These are phyloP conservation scores for Falco rusticolus DNA, from an alignment of 2,797 vertebrate genomes.

Conservation along the genomic window DNA sequence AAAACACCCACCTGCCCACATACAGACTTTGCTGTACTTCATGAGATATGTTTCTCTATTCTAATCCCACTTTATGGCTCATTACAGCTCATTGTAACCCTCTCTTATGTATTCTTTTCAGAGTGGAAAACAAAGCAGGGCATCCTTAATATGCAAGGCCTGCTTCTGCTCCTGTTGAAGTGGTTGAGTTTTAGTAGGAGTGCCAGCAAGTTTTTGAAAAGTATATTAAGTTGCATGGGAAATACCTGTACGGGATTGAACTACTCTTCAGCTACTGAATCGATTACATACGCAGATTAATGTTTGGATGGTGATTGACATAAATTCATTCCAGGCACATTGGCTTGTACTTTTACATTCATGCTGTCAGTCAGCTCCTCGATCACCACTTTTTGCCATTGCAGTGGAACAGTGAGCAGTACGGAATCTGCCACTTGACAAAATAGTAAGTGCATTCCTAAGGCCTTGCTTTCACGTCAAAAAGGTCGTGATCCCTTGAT, in stretches of 20 bases:
- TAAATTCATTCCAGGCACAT: background rate
- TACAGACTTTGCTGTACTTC: background rate
- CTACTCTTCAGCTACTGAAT: background rate
- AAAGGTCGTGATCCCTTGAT: background rate
- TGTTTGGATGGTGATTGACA: background rate
- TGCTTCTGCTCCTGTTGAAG: background rate
- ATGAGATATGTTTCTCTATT: background rate
- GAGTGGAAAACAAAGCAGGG: background rate
- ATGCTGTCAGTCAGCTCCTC: background rate
- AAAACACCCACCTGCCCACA: background rate
- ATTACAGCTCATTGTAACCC: background rate
- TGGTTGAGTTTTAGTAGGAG: background rate
- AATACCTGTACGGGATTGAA: background rate
- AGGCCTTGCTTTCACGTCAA: background rate
- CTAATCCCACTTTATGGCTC: background rate
- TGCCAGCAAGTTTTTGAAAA: background rate
- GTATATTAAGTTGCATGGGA: background rate
- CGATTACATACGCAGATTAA: background rate
- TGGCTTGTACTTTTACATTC: background rate
- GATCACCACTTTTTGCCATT: background rate
- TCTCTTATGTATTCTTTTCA: background rate
- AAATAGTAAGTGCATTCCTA: background rate
- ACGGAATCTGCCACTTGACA: background rate
- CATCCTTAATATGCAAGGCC: background rate
- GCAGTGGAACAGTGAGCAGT: background rate